phyloP scores from a whole-genome alignment of 2,113 vertebrate genomes.

The Amazona vittata region DNA sequence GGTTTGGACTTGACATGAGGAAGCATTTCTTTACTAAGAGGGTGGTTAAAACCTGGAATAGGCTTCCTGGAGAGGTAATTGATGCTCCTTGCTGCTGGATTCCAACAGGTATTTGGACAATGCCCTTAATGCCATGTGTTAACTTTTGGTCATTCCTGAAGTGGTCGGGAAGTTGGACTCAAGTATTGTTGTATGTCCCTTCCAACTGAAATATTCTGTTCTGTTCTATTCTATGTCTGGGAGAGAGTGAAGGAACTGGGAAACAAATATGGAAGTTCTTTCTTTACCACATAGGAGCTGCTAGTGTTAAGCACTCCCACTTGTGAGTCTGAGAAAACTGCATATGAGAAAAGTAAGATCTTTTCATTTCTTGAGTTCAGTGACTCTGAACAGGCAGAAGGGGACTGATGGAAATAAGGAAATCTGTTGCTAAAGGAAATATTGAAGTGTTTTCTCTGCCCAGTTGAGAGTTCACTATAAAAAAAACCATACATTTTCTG shows the following conservation, averaged over 20 bases:
- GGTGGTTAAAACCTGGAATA: background rate
- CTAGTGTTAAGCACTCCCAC: background rate
- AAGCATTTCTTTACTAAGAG: background rate
- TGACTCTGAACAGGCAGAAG: constrained; percentile 2
- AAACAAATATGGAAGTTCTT: background rate
- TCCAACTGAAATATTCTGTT: background rate
- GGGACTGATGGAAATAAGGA: background rate
- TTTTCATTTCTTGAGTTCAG: constrained; percentile 34
- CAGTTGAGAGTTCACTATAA: background rate
- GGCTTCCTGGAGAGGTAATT: background rate
- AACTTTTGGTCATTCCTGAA: background rate
- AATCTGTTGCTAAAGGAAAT: background rate
- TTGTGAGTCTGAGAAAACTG: background rate
- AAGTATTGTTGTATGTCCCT: background rate
- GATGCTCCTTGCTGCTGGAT: background rate
- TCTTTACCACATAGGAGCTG: background rate
- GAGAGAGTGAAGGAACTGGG: background rate
- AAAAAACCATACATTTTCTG: background rate
- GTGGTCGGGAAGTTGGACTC: background rate
- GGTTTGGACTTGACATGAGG: background rate
- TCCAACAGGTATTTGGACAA: background rate
- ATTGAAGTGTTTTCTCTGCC: background rate
- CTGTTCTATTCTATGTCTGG: background rate
- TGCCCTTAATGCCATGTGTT: background rate
- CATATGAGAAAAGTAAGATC: background rate